Evolutionary conservation across 2,888 invertebrate species (phyloP), one percentile per base, ranked within the genome.

Genomic region (Oegoconia quadripuncta): DNA sequence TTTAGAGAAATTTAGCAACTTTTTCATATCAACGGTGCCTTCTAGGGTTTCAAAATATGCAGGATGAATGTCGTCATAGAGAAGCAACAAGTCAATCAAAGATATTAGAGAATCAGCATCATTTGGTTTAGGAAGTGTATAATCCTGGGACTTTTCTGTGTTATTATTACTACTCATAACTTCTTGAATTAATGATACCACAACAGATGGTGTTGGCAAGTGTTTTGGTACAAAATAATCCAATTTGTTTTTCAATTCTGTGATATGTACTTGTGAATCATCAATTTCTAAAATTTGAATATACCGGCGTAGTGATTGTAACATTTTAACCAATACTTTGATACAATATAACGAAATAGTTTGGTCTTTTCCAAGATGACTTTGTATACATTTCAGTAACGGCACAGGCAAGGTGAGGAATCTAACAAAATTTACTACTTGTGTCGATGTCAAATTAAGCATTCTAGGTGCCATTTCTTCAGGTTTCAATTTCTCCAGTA

Each of bases 281-380:
- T 70, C 71, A 31, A 65, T 59, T 32, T 88, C 81, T 20, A 91
- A 64, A 29, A 90, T 70, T 51, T 88, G 80, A 36, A 91, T 87
- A 39, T 89, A 89, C 37, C 88, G 61, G 33, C 77, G 81, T 25
- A 89, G 70, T 41, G 89, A 90, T 37, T 80, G 70, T 37, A 89
- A 70, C 67, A 92, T 83, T 56, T 91, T 82, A 15, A 90, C 88
- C 29, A 92, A 66, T 15, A 91, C 72, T 40, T 74, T 74, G 3
- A 88, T 58, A 50, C 89, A 82, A 43, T 89, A 79, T 23, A 86
- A 54, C 31, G 87, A 88, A 18, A 90, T 68, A 4, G 70, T 64
- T 42, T 60, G 62, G 44, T 87, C 82, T 45, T 75, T 74, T 0
- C 74, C 75, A 5, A 83, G 55, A 39, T 68, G 73, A 7, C 54